These are phyloP conservation scores for Fulmarus glacialis DNA, from an alignment of 2,113 vertebrate genomes.

Conservation along the genomic window DNA sequence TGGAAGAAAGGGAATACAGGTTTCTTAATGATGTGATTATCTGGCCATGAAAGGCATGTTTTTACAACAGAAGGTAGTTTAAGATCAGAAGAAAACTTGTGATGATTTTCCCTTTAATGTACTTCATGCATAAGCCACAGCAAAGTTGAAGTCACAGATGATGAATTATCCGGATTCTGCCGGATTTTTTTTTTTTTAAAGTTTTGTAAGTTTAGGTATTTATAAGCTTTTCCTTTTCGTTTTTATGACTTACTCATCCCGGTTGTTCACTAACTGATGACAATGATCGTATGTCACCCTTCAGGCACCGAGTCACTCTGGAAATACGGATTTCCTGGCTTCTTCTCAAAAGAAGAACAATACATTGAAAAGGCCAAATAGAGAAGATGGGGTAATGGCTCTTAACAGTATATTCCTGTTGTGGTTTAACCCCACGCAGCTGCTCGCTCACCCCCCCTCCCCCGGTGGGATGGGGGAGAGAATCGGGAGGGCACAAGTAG, in stretches of 20 bases:
- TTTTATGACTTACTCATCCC: background rate
- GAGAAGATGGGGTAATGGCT: background rate
- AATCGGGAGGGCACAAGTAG: too few relatives aligned
- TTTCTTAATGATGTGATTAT: background rate
- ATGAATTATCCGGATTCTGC: background rate
- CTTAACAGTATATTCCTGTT: background rate
- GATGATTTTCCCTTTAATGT: background rate
- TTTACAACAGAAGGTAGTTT: background rate
- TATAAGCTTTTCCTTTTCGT: background rate
- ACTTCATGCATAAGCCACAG: background rate
- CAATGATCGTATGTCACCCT: background rate
- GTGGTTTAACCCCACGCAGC: too few relatives aligned
- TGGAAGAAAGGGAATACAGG: background rate
- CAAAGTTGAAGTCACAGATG: background rate
- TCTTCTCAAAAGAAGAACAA: background rate
- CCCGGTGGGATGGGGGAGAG: too few relatives aligned
- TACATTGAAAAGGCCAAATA: background rate
- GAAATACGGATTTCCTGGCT: background rate
- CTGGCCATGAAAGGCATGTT: background rate
- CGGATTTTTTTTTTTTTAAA: background rate
- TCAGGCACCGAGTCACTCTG: background rate
- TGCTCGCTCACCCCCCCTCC: too few relatives aligned
- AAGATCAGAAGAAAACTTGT: background rate
- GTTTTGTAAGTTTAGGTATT: background rate
- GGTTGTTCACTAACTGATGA: background rate